Percentiles rank a stretch among this genome's conserved stretches.
These are phyloP conservation scores for Stomatorhinus ivindoensis DNA, from an alignment of 2,113 vertebrate genomes.

Conservation along the genomic window DNA sequence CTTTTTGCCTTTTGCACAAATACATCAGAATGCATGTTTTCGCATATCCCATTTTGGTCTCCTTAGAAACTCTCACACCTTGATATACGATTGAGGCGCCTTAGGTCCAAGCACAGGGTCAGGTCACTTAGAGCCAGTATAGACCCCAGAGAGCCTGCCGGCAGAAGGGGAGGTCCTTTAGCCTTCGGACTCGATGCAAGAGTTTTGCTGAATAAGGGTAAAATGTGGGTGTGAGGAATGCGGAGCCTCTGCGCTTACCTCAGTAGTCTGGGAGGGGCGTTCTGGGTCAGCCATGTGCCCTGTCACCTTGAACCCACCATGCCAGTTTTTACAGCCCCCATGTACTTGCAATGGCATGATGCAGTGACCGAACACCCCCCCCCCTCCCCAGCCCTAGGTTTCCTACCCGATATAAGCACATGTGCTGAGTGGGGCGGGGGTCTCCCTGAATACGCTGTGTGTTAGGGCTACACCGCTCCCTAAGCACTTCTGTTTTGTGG, in stretches of 20 bases:
- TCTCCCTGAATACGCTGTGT: constrained; percentile 61
- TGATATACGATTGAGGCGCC: background rate
- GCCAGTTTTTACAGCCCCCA: background rate
- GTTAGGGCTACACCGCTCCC: constrained; percentile 60
- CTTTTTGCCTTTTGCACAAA: background rate
- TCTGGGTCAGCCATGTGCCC: background rate
- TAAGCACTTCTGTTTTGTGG: constrained; percentile 67
- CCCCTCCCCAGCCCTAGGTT: background rate
- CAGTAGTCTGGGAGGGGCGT: background rate
- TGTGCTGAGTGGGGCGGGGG: constrained; percentile 46
- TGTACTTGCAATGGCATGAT: background rate
- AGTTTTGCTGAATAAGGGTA: background rate
- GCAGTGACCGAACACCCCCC: background rate
- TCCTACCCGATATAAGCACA: constrained; percentile 45
- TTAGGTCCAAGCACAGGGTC: background rate
- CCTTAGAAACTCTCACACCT: background rate
- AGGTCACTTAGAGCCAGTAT: background rate
- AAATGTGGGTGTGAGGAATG: background rate
- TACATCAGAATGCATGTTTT: background rate
- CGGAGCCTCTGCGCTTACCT: background rate
- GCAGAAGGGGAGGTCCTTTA: background rate
- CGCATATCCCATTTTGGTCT: background rate
- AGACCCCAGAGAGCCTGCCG: background rate
- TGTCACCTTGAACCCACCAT: background rate
- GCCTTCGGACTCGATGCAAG: background rate